Percentiles rank a stretch among this genome's conserved stretches.
These are phyloP conservation scores for Cyrtorhinus lividipennis DNA, from an alignment of 1,140 invertebrate genomes.

Conservation along the genomic window DNA sequence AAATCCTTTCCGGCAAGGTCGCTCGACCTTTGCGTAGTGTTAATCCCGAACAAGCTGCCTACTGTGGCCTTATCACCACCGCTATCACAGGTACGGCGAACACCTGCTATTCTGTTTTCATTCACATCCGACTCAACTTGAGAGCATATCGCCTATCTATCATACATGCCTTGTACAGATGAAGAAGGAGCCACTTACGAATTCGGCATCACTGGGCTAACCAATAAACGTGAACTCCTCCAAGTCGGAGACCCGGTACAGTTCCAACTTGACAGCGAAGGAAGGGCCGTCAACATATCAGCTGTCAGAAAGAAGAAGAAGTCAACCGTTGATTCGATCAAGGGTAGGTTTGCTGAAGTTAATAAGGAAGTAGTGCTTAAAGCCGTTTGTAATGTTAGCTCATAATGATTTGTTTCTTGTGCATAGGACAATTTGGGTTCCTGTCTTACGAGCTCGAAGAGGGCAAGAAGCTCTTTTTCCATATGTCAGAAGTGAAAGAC, in stretches of 20 bases:
- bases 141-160: too few relatives aligned
- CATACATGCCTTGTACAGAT: constrained; percentile 29
- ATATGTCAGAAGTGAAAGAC: constrained; percentile 89
- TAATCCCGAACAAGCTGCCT: constrained; percentile 85
- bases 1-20: constrained; percentile 64
- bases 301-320: constrained; percentile 73
- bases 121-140: too few relatives aligned
- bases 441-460: constrained; percentile 83
- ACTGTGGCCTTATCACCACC: constrained; percentile 63
- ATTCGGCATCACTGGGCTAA: constrained; percentile 85
- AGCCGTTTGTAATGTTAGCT: too few relatives aligned
- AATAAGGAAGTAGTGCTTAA: too few relatives aligned
- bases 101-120: not conserved
- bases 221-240: constrained; percentile 81
- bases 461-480: constrained; percentile 89
- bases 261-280: constrained; percentile 62
- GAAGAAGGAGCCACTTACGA: constrained; percentile 39
- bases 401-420: too few relatives aligned
- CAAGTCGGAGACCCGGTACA: constrained; percentile 75
- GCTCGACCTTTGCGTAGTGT: constrained; percentile 72
- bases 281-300: constrained; percentile 77
- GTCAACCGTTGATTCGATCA: constrained; percentile 82
- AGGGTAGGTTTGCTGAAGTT: constrained; percentile 39
- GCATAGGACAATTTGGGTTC: constrained; percentile 74
- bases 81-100: constrained; percentile 33